Conservation (phyloP, 1,140 invertebrate species). For the Portunus trituberculatus region DNA sequence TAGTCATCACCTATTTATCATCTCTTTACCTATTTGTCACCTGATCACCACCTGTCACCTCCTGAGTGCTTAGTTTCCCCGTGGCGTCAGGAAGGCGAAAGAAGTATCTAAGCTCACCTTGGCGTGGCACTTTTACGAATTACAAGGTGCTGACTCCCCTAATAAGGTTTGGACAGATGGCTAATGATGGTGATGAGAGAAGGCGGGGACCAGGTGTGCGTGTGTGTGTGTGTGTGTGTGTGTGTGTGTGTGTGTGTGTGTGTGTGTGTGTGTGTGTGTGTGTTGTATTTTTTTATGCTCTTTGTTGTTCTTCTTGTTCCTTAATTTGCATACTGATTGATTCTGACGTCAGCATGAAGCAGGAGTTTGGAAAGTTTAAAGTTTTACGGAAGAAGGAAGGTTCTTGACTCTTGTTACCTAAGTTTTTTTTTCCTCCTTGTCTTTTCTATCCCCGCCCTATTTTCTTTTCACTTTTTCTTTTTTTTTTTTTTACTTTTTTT, state of each 20-base stretch:
- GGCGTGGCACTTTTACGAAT: neutral
- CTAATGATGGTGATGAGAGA: neutral
- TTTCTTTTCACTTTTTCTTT: no score
- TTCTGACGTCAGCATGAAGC: neutral
- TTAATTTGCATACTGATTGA: neutral
- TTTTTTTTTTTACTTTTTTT: no score
- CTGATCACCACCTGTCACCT: no score
- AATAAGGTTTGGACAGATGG: neutral
- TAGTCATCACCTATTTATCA: neutral
- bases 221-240: neutral
- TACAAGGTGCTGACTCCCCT: neutral
- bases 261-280: conserved; percentile 1
- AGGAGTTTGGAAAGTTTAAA: neutral
- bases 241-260: neutral
- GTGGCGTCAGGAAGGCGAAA: no score
- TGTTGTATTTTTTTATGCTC: neutral
- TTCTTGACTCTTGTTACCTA: neutral
- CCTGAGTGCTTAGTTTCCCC: no score
- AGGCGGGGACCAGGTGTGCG: neutral
- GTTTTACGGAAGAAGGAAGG: neutral
- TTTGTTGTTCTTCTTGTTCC: no score
- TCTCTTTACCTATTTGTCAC: no score
- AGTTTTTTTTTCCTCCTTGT: no score
- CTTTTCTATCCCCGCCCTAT: no score
- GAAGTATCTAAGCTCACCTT: neutral